Base-by-base conservation (phyloP, 2,888 invertebrate genomes). In the Lagria hirta region DNA sequence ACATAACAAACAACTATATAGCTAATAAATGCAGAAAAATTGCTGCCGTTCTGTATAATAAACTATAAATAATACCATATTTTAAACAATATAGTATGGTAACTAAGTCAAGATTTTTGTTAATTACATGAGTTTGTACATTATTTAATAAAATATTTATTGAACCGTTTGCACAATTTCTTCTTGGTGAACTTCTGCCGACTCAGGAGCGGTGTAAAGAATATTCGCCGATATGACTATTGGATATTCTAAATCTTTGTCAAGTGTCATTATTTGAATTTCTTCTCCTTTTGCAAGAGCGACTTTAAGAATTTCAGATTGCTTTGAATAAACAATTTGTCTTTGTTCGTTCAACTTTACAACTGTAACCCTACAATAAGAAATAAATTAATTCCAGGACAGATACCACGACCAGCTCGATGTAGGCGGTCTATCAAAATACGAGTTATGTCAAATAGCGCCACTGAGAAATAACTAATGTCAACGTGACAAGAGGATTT, bases 191-290 rank as follows among this genome's bases (percentile, higher is more conserved):
- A 58, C 61, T 22, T 58, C 55, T 17, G 60, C 55, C 7, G 50
- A 52, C 33, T 74, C 72, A 2, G 81, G 80, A 22, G 79, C 75
- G 0, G 79, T 78, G 40, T 81, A 78, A 58, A 85, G 72, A 64
- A 86, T 74, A 61, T 84, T 84, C 17, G 84, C 82, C 6, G 84
- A 84, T 61, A 87, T 75, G 40, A 82, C 74, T 34, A 86, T 62
- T 1, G 86, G 87, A 70, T 83, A 84, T 26, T 76, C 75, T 34
- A 82, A 63, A 48, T 80, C 76, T 12, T 76, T 72, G 40, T 83
- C 82, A 46, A 83, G 71, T 2, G 70, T 61, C 70, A 78, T 69
- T 12, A 78, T 52, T 3, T 73, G 72, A 35, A 78, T 72, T 69
- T 84, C 84, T 68, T 84, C 82, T 54, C 83, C 82, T 68, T 81